phyloP scores from a whole-genome alignment of 2,888 invertebrate genomes.

The Criorhina ranunculi region DNA sequence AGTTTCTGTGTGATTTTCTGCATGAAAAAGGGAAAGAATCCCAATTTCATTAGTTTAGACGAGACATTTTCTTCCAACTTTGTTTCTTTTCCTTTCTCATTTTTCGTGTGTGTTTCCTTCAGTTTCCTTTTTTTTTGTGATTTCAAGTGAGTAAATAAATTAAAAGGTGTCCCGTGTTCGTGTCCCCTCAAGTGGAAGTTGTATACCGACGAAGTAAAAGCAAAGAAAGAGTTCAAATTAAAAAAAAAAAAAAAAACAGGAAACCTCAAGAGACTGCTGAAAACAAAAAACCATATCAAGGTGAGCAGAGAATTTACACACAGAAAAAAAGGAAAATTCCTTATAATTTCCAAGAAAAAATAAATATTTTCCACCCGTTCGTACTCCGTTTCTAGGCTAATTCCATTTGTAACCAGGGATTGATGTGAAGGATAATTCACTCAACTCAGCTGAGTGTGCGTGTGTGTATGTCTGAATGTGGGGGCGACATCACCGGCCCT shows the following conservation, averaged over 20 bases:
- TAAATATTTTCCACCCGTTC: conserved; percentile 11
- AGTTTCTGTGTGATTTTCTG: conserved; percentile 14
- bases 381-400: conserved; percentile 59
- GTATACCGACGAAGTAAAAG: background rate
- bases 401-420: conserved; percentile 54
- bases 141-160: conserved; percentile 15
- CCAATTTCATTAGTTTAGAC: background rate
- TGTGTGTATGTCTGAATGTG: conserved; percentile 21
- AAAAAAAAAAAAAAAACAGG: background rate
- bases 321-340: conserved; percentile 7
- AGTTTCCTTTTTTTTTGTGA: conserved; percentile 16
- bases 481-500: conserved; percentile 48
- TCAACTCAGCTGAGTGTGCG: conserved; percentile 28
- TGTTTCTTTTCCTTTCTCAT: conserved; percentile 9
- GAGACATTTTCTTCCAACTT: conserved; percentile 13
- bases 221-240: conserved; percentile 5
- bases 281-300: conserved; percentile 67
- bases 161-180: background rate
- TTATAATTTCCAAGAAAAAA: conserved; percentile 12
- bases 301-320: conserved; percentile 32
- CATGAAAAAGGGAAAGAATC: conserved; percentile 33
- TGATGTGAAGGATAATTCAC: conserved; percentile 71
- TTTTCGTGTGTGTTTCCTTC: background rate
- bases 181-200: background rate
- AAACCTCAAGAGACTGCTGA: conserved; percentile 37